Base-by-base conservation (phyloP, 2,888 invertebrate genomes). In the Campopleginae sp. region DNA sequence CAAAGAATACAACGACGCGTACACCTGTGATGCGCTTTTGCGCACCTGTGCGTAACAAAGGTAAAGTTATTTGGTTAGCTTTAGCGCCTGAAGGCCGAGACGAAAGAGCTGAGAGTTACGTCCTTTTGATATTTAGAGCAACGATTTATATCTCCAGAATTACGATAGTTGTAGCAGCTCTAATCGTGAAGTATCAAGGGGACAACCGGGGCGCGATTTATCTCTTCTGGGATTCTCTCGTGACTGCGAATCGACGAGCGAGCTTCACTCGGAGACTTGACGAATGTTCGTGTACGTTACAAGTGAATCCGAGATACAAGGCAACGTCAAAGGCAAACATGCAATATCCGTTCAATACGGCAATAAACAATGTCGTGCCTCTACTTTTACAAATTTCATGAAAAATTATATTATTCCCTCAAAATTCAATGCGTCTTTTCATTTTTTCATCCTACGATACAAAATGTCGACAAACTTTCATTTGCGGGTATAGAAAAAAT, bases 181-280 rank as follows among this genome's bases (percentile, higher is more conserved):
- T 75, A 79, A 79, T 79, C 74, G 79, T 6, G n/a, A 51, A 23
- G 65, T 51, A 83, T 83, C 83, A 74, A 83, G 31, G n/a, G n/a
- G 51, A 72, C 42, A 44, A 42, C 31, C 74, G 68, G 19, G 8
- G 14, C 27, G 58, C 75, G 84, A 84, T 84, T 80, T 84, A 80
- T 84, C 63, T 80, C 54, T 19, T 54, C 54, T 44, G 65, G 27
- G 63, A 65, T 65, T 38, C 71, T 65, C 80, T 63, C 33, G n/a
- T 44, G 63, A 44, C 65, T 78, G 23, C 1, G 44, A 74, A 71
- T 78, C 58, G 12, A 54, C 38, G 54, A 27, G 75, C 27, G 33
- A 10, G 38, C 7, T 61, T 33, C 14, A 54, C 48, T 19, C 10
- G n/a, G 23, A 33, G 74, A 82, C 72, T 83, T 68, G 78, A 83